Evolutionary conservation across 2,113 vertebrate genomes (phyloP), one percentile per base, ranked within the genome.

Genomic region (Centropus unirufus): DNA sequence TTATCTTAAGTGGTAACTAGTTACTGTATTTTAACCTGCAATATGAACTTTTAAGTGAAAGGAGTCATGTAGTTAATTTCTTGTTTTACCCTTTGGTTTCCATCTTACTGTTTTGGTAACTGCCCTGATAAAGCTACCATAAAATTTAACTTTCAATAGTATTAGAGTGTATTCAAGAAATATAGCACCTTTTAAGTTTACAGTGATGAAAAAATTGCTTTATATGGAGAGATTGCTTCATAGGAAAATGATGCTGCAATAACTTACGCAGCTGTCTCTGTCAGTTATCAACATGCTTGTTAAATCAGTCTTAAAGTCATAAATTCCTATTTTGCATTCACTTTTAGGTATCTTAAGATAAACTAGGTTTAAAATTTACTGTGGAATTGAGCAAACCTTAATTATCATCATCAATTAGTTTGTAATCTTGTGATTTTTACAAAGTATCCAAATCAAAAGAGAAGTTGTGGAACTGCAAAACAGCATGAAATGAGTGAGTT

Each of bases 51-150:
- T 90, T 91, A 95, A 95, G 93, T 95, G 84, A 95, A 95, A 69
- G 92, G 90, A 91, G 44, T 92, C 88, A 54, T 54, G 52, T 72
- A 96, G 95, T 91, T 95, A 89, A 97, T 79, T 95, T 87, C 88
- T 95, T 95, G 93, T 98, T 98, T 98, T 98, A 98, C 98, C 98
- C 98, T 98, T 98, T 98, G 98, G 98, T 98, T 98, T 98, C 98
- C 98, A 98, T 97, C 91, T 97, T 91, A 89, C 94, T 95, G 80
- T 91, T 97, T 96, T 95, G 96, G 78, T 97, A 95, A 96, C 61
- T 97, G 84, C 88, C 54, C 93, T 88, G 44, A 51, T 70, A 82
- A 95, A 90, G 40, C 69, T 87, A 15, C 52, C 36, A 77, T 91
- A 90, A 97, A 93, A 78, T 69, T 82, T 76, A 83, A 84, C n/a